Percentiles rank a stretch among this genome's conserved stretches.
phyloP scores from a whole-genome alignment of 2,113 vertebrate genomes.

The Urocynchramus pylzowi region DNA sequence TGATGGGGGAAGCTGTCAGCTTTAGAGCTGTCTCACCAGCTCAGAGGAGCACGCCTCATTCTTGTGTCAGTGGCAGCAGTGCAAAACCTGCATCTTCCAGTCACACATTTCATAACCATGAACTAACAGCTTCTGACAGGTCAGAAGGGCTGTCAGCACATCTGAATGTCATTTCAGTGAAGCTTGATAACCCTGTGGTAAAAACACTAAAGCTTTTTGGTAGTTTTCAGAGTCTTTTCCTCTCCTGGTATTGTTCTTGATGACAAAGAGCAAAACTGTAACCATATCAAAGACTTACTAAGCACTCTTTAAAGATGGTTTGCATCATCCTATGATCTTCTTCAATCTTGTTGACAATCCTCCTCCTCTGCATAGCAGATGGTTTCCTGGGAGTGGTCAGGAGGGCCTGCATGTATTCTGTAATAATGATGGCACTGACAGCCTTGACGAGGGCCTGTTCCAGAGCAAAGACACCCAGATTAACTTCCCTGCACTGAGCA shows the following conservation, averaged over 20 bases:
- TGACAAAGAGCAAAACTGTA: not conserved
- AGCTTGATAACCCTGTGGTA: not conserved
- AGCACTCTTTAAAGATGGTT: conserved; percentile 17
- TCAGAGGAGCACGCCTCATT: not conserved
- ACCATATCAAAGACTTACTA: conserved; percentile 58
- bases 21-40: not conserved
- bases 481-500: not conserved
- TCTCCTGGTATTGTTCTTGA: not conserved
- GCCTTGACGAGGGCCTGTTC: conserved; percentile 15
- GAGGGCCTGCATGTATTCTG: conserved; percentile 48
- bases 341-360: conserved; percentile 30
- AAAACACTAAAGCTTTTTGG: not conserved
- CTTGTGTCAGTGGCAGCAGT: not conserved
- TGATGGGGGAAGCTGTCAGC: not conserved
- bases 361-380: not conserved
- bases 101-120: not conserved
- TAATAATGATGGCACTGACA: not conserved
- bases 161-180: not conserved
- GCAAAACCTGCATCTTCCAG: not conserved
- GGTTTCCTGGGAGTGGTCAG: conserved; percentile 29
- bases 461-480: not conserved
- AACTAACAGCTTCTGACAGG: conserved; percentile 19
- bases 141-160: not conserved
- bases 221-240: not conserved
- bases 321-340: conserved; percentile 42